Base-by-base conservation (phyloP, 2,888 invertebrate genomes). In the Metalampra italica region DNA sequence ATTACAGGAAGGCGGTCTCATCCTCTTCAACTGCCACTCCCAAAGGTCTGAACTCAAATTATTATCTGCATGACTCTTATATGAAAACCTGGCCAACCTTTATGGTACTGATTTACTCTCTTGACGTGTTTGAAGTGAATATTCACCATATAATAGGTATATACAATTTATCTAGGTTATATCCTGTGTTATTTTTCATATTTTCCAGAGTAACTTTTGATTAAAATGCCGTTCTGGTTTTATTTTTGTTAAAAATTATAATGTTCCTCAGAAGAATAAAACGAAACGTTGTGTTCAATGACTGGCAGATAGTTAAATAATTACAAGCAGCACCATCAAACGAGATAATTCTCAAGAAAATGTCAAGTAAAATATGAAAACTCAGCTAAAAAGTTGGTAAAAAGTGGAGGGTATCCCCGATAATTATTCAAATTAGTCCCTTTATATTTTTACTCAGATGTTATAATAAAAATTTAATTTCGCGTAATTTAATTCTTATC, bases 401-500 rank as follows among this genome's bases (percentile, higher is more conserved):
- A 67, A 64, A 62, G 59, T 61, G 47, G 62, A 60, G 62, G 60
- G 60, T 59, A 62, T 62, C 58, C 64, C 58, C 65, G 68, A 77
- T 81, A 82, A 84, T 83, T 83, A 85, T 84, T 82, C 80, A 85
- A 83, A 84, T 79, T 66, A 65, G 70, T 75, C 73, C 66, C 71
- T 78, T 78, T 74, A 77, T 78, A 81, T 79, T 84, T 83, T 82
- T 78, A 78, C 74, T 77, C 71, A 67, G 72, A 78, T 77, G 75
- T 77, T 76, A 68, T 77, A 82, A 80, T 83, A 82, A 84, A 83
- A 84, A 82, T 66, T 79, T 78, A 84, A 84, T 85, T 83, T 79
- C 62, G 60, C 78, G 75, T 83, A 85, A 84, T 83, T 87, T 82
- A 80, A 84, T 82, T 84, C 85, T 85, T 87, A 86, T 87, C 87